These are phyloP conservation scores for Litoditis marina DNA, from an alignment of 2,888 invertebrate species.

Conservation along the genomic window DNA sequence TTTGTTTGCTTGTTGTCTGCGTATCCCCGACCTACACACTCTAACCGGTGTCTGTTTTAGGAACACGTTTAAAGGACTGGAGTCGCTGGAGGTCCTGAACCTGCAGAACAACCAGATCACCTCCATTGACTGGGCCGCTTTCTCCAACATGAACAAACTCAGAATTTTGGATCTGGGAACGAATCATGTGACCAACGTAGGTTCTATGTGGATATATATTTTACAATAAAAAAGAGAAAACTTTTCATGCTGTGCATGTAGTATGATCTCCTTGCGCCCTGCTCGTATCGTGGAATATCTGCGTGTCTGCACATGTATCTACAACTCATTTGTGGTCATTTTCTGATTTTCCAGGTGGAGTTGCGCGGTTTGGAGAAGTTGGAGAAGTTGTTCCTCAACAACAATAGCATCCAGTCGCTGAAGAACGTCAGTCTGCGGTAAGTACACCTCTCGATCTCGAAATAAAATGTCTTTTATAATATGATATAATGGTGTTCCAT, in stretches of 20 bases:
- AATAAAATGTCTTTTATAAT: too few relatives aligned
- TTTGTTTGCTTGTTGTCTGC: not conserved
- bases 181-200: slow-evolving; percentile 50
- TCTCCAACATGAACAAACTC: slow-evolving; percentile 47
- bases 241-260: too few relatives aligned
- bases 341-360: slow-evolving; percentile 12
- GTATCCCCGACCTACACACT: too few relatives aligned
- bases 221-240: too few relatives aligned
- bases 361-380: slow-evolving; percentile 38
- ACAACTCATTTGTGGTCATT: too few relatives aligned
- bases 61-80: slow-evolving; percentile 20
- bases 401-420: slow-evolving; percentile 52
- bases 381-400: slow-evolving; percentile 53
- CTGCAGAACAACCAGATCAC: slow-evolving; percentile 44
- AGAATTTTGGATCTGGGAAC: slow-evolving; percentile 62
- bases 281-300: too few relatives aligned
- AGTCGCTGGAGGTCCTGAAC: slow-evolving; percentile 48
- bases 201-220: not conserved
- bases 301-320: too few relatives aligned
- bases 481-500: too few relatives aligned
- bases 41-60: too few relatives aligned
- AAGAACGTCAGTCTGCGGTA: slow-evolving; percentile 22
- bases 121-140: slow-evolving; percentile 46
- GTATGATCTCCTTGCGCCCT: too few relatives aligned
- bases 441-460: too few relatives aligned